Base-by-base conservation (phyloP, 2,888 invertebrate genomes). In the Agrenia bidenticulata region DNA sequence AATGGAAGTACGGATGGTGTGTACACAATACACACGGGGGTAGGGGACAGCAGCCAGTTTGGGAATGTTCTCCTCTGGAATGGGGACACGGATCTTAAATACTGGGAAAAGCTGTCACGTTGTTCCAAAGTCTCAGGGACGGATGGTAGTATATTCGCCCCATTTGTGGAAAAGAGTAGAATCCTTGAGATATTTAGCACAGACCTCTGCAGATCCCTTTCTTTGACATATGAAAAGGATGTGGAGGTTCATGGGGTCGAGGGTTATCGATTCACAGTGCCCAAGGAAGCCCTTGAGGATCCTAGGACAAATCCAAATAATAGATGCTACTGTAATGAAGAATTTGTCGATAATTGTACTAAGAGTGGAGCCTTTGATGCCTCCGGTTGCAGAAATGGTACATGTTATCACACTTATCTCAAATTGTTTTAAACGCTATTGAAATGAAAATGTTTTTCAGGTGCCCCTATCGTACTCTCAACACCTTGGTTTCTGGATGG, bases 131-230 rank as follows among this genome's bases (percentile, higher is more conserved):
- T 71, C 15, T 56, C 45, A n/a, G 71, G 71, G 21, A 71, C 63
- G 2, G 71, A 71, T 32, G 71, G 71, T 1, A 51, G 62, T 2
- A 66, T 68, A 15, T 71, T 71, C 53, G 66, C 71, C 2, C 71
- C 71, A 21, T 71, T 68, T 26, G 66, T 70, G 11, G 53, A 54
- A 2, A 71, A 60, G 2, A 66, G 68, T 32, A 23, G 67, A 49
- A 50, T 51, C 17, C 32, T 71, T 24, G 57, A 62, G 26, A 66
- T 71, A 39, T 71, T 66, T 26, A 66, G 66, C 24, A 17, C 70
- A 0, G 70, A 71, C 26, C 23, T 71, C 11, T 71, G 70, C 19
- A 39, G 70, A 15, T 66, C 70, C 9, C 37, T 71, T 5, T 42
- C 39, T 37, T 37, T 71, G 13, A 24, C 64, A 13, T 71, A 68